A percentile compares a stretch with the other conserved stretches of the same genome.
Conservation (phyloP, 2,113 vertebrate genomes). For the Tetrax tetrax region DNA sequence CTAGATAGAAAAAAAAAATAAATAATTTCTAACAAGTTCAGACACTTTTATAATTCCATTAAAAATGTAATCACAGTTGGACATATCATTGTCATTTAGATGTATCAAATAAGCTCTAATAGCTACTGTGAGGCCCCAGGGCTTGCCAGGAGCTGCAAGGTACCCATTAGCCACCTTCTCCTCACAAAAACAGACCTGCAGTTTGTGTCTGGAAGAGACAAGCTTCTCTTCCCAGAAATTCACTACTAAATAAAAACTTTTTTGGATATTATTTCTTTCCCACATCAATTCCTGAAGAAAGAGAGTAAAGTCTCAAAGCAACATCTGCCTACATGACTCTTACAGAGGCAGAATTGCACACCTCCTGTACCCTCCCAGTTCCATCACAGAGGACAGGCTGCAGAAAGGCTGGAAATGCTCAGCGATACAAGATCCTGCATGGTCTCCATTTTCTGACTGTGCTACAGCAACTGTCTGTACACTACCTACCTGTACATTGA, state of each 20-base stretch:
- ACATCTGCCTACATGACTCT: neutral
- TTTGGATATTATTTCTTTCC: neutral
- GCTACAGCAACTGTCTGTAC: neutral
- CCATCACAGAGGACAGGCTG: rapidly evolving
- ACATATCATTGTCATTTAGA: neutral
- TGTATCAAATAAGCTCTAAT: neutral
- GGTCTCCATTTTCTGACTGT: neutral
- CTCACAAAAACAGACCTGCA: neutral
- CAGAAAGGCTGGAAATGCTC: neutral
- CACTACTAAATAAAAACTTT: neutral
- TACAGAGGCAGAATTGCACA: neutral
- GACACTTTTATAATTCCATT: neutral
- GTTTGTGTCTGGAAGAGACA: neutral
- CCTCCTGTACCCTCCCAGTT: neutral
- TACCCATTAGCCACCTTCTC: neutral
- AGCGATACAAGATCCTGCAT: neutral
- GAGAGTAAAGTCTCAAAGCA: neutral
- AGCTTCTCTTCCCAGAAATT: neutral
- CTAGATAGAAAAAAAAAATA: neutral
- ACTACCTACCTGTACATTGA: neutral
- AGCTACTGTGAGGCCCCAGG: neutral
- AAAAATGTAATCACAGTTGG: neutral
- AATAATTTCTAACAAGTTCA: neutral
- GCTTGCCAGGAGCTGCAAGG: neutral
- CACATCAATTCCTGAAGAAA: neutral